These are phyloP conservation scores for Eulemur coronatus DNA, from an alignment of 2,797 vertebrate species.

Conservation along the genomic window DNA sequence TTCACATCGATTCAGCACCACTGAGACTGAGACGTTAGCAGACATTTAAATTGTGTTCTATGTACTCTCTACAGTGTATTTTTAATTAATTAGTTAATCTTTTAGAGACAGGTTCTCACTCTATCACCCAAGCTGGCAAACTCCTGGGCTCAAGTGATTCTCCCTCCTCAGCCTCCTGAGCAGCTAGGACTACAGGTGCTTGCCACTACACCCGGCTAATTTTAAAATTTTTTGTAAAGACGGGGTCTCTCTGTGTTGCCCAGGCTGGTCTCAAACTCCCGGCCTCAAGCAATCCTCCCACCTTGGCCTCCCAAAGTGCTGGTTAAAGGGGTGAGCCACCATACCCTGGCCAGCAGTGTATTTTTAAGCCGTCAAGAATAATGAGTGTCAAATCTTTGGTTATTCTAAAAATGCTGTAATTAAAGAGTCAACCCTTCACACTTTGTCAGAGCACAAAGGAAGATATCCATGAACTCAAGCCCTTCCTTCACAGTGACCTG, in stretches of 20 bases:
- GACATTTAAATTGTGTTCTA: neutral
- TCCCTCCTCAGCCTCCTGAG: neutral
- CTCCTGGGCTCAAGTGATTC: neutral
- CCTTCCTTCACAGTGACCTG: neutral
- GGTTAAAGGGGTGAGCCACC: neutral
- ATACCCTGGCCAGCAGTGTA: neutral
- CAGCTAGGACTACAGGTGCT: neutral
- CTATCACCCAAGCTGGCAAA: neutral
- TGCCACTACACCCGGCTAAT: neutral
- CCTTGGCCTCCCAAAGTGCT: neutral
- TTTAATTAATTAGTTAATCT: neutral
- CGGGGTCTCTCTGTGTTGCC: too few species aligned
- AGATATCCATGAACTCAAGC: neutral
- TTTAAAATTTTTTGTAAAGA: neutral
- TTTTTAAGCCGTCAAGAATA: slow-evolving; percentile 16
- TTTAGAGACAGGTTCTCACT: neutral
- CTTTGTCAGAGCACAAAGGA: neutral
- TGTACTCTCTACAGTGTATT: neutral
- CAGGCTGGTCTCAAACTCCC: neutral
- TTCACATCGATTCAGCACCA: neutral
- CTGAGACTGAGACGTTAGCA: neutral
- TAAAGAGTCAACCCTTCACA: neutral
- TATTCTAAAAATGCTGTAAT: neutral
- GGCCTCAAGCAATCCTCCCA: neutral
- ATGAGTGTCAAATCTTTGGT: neutral